phyloP scores from a whole-genome alignment of 2,888 invertebrate genomes.

The Rhingia campestris region DNA sequence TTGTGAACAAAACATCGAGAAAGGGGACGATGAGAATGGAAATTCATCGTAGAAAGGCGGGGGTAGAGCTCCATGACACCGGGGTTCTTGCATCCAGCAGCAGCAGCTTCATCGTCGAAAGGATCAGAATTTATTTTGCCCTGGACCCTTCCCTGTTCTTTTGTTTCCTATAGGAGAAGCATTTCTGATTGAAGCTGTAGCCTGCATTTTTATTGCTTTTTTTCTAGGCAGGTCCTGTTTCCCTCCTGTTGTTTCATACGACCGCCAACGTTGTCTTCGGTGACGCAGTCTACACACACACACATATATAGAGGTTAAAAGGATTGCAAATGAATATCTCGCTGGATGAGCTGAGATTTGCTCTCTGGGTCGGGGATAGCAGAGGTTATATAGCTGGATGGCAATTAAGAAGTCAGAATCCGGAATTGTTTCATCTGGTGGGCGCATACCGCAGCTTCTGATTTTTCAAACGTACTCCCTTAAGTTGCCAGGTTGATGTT shows the following conservation, averaged over 20 bases:
- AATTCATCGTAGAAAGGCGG: slow-evolving; percentile 46
- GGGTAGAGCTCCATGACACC: neutral
- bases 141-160: slow-evolving; percentile 10
- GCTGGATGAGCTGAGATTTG: slow-evolving; percentile 66
- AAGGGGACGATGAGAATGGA: slow-evolving; percentile 67
- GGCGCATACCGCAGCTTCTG: slow-evolving; percentile 8
- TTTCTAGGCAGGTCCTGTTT: slow-evolving; percentile 11
- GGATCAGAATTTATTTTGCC: slow-evolving; percentile 34
- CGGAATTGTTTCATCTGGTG: slow-evolving; percentile 48
- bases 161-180: slow-evolving; percentile 38
- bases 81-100: slow-evolving; percentile 24
- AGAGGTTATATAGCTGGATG: slow-evolving; percentile 23
- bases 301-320: slow-evolving; percentile 51
- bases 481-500: slow-evolving; percentile 10
- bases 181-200: slow-evolving; percentile 63
- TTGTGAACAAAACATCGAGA: slow-evolving; percentile 59
- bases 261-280: slow-evolving; percentile 4
- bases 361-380: slow-evolving; percentile 30
- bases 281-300: neutral
- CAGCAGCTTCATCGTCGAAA: slow-evolving; percentile 20
- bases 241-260: slow-evolving; percentile 27
- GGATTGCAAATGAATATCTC: slow-evolving; percentile 67
- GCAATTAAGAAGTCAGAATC: slow-evolving; percentile 69
- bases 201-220: slow-evolving; percentile 57
- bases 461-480: slow-evolving; percentile 15